Evolutionary conservation across 2,113 vertebrate species (phyloP).

Genomic region (Pachypanchax playfairii): DNA sequence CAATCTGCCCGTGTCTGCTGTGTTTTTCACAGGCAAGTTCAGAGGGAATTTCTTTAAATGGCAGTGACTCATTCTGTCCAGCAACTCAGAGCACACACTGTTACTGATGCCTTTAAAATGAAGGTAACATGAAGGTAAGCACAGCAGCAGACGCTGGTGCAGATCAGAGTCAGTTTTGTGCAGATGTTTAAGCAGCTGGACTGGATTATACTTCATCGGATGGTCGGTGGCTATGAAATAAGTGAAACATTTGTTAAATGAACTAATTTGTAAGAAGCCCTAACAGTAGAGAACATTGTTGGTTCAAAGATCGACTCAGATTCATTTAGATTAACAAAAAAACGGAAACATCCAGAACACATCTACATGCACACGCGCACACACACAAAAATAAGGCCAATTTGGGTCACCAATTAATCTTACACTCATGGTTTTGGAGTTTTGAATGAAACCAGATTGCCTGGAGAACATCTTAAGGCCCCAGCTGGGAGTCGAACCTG

Average conservation of each 20-base stretch:
- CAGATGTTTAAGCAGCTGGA: conserved; percentile 6
- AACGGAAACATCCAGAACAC: too few species aligned
- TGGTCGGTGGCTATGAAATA: not conserved
- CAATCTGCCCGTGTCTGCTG: conserved; percentile 54
- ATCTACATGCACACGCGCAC: too few species aligned
- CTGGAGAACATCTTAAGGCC: too few species aligned
- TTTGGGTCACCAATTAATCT: too few species aligned
- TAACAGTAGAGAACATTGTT: too few species aligned
- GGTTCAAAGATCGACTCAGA: too few species aligned
- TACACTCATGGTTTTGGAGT: too few species aligned
- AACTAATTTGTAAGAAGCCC: not conserved
- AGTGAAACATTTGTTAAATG: not conserved
- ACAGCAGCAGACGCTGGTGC: conserved; percentile 16
- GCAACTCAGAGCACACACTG: conserved; percentile 41
- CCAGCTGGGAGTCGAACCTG: too few species aligned
- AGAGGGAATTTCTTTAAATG: conserved; percentile 43
- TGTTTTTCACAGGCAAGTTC: conserved; percentile 55
- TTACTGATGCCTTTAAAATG: conserved; percentile 20
- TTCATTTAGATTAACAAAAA: too few species aligned
- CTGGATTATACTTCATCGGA: not conserved
- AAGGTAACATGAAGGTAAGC: conserved; percentile 33
- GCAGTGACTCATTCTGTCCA: conserved; percentile 57
- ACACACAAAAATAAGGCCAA: too few species aligned
- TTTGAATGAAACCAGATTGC: too few species aligned
- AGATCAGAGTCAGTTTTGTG: conserved; percentile 1